Evolutionary conservation across 64 coral and sea anemone genomes (phyloP).

Genomic region (Orbicella faveolata): DNA sequence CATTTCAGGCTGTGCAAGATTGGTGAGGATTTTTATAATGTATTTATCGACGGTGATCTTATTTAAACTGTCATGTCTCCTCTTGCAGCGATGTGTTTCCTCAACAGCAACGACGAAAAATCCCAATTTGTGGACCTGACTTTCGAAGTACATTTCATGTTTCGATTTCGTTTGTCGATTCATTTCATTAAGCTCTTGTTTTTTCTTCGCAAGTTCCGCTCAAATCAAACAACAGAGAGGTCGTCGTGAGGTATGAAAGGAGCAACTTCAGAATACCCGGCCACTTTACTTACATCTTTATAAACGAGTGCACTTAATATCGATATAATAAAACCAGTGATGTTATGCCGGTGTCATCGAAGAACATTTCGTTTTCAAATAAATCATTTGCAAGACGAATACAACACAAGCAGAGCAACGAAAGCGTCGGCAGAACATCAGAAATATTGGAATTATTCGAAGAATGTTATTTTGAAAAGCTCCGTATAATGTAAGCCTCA

Average conservation of each 20-base stretch:
- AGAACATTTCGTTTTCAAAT: background rate
- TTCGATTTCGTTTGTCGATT: no score
- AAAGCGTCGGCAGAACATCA: no score
- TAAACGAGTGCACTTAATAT: background rate
- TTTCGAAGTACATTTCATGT: background rate
- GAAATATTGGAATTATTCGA: constrained; percentile 1
- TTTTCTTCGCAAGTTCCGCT: background rate
- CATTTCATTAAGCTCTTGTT: background rate
- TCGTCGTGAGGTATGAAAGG: no score
- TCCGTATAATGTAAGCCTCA: no score
- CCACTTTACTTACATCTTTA: background rate
- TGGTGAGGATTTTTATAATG: constrained; percentile 69
- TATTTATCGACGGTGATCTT: constrained; percentile 18
- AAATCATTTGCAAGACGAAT: background rate
- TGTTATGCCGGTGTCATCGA: background rate
- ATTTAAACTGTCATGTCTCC: background rate
- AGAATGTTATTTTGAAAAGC: background rate
- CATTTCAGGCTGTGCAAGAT: constrained; percentile 94
- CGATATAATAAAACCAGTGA: background rate
- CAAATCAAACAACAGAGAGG: background rate
- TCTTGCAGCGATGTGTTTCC: background rate
- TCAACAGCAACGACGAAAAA: background rate
- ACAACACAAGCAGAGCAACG: no score
- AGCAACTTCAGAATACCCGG: no score
- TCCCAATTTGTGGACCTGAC: background rate